Base-by-base conservation (phyloP, 2,888 invertebrate species). In the Melanostoma scalare region DNA sequence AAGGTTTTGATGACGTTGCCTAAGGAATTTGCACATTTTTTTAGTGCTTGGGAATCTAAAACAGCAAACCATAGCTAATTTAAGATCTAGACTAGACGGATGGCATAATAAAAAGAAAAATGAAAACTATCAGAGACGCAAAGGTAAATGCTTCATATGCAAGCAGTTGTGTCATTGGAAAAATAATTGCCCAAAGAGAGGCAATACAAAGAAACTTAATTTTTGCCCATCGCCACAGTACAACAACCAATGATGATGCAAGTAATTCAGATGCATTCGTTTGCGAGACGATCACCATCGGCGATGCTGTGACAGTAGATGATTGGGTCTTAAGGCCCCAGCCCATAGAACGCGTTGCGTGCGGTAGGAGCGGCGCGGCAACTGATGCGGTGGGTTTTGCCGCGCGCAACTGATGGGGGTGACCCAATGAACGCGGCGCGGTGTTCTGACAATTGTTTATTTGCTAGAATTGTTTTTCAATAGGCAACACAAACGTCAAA, bases 11-110 rank as follows among this genome's bases (percentile, higher is more conserved):
- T 38, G 38, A 38, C 38, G 38, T 38, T 38, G 2, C 46, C 46
- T 4, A 46, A 46, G 9, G 4, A 46, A 10, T 46, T n/a, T 46
- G 10, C 38, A 10, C 20, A 55, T 55, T 55, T 52, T 52, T 52
- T 52, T 33, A 52, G 52, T n/a, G 52, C 35, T 20, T 55, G 68
- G 79, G 68, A 73, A 38, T 73, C 79, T 38, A n/a, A 74, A 79
- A 30, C 20, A 55, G 48, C 52, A 67, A 9, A 73, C 73, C 3
- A 46, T 69, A 8, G 79, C 38, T 30, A 69, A 80, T 44, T 38
- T 79, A 8, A 73, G 52, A 4, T 73, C 68, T 0, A 56, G 73
- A 40, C 40, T 73, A 20, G 1, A 6, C 38, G 6, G 6, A 38
- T 38, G 5, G 20, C 20, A 20, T 38, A 6, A 2, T 38, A 38